phyloP scores from a whole-genome alignment of 2,797 vertebrate genomes.

The Sebastolobus altivelis region DNA sequence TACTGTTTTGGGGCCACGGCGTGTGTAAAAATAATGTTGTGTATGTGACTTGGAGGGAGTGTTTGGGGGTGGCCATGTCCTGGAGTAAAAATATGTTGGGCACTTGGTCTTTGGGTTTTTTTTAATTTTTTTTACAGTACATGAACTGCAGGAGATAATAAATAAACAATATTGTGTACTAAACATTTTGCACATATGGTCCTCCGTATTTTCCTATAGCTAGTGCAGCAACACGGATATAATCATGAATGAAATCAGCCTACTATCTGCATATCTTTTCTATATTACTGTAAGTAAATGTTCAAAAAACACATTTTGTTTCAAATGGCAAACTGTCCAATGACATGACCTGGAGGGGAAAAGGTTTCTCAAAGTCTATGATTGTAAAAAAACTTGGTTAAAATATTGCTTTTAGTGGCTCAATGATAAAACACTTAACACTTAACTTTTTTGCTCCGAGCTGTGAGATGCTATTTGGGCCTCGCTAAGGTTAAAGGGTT shows the following conservation, averaged over 20 bases:
- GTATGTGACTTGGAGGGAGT: constrained; percentile 14
- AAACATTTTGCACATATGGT: neutral
- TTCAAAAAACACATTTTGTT: neutral
- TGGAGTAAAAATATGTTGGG: neutral
- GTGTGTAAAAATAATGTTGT: constrained; percentile 68
- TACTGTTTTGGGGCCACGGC: constrained; percentile 47
- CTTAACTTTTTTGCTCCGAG: neutral
- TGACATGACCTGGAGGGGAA: neutral
- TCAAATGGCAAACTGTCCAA: neutral
- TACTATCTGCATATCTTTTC: neutral
- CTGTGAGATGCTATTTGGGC: constrained; percentile 1
- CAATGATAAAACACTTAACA: neutral
- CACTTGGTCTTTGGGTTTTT: neutral
- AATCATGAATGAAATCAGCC: neutral
- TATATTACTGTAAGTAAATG: neutral
- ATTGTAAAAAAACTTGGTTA: neutral
- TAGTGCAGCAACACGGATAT: neutral
- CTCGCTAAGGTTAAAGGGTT: neutral
- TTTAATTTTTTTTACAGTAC: neutral
- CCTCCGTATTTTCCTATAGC: neutral
- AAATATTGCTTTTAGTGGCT: neutral
- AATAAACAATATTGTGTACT: neutral
- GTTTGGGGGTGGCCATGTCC: neutral
- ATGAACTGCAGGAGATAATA: neutral
- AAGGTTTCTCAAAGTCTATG: neutral